Percentiles rank a stretch among this genome's conserved stretches.
These are phyloP conservation scores for Menura novaehollandiae DNA, from an alignment of 2,113 vertebrate species.

Conservation along the genomic window DNA sequence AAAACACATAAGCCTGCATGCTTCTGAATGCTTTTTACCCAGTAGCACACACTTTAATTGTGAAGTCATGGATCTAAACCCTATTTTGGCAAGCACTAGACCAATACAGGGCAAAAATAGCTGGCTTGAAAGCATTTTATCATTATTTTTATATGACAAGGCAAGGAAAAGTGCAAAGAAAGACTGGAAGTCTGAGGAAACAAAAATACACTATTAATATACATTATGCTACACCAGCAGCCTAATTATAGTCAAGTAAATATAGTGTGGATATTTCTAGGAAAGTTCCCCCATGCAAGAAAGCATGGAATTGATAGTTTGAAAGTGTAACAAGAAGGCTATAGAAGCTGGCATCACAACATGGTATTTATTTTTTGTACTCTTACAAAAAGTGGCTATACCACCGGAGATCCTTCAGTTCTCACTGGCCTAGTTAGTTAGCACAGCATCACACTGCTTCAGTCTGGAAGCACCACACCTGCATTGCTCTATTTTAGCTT, in stretches of 20 bases:
- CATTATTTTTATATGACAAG: neutral
- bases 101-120: neutral
- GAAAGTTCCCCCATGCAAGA: neutral
- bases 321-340: neutral
- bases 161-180: neutral
- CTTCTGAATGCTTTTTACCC: neutral
- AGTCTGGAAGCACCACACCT: neutral
- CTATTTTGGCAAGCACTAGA: neutral
- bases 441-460: neutral
- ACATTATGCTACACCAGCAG: neutral
- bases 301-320: neutral
- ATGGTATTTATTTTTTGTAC: neutral
- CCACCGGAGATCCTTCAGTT: neutral
- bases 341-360: neutral
- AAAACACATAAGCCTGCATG: neutral
- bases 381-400: neutral
- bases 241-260: neutral
- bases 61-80: neutral
- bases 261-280: neutral
- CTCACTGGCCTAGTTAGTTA: neutral
- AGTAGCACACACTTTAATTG: neutral
- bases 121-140: neutral
- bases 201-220: neutral
- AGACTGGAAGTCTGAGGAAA: neutral
- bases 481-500: neutral